Conservation (phyloP, 2,888 invertebrate genomes). For the Platycheirus rosarum region DNA sequence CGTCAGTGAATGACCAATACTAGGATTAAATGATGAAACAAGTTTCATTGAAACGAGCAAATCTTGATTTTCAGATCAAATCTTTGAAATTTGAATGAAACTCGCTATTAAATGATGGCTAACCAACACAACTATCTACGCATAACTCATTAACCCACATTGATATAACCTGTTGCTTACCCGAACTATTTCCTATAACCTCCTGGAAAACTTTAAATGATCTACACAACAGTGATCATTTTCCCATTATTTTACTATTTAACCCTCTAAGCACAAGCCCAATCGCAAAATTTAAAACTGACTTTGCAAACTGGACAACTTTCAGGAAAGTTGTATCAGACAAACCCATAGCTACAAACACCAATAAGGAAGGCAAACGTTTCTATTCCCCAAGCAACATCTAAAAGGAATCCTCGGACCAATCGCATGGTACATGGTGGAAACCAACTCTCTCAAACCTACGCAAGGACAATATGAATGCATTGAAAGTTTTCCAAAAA, state of each 20-base stretch:
- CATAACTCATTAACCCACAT: constrained; percentile 41
- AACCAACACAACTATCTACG: neutral
- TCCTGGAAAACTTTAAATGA: constrained; percentile 19
- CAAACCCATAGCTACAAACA: neutral
- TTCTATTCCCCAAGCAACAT: constrained; percentile 10
- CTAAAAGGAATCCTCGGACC: neutral
- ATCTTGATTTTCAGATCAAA: no score
- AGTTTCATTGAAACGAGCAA: no score
- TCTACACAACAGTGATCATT: no score
- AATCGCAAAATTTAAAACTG: no score
- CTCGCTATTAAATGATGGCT: constrained; percentile 18
- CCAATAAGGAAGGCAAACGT: no score
- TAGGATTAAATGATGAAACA: no score
- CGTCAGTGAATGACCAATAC: no score
- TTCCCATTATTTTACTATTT: no score
- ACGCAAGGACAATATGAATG: constrained; percentile 32
- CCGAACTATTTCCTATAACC: constrained; percentile 14
- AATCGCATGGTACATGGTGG: constrained; percentile 9
- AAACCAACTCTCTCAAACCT: neutral
- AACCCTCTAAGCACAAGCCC: no score
- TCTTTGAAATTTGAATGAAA: no score
- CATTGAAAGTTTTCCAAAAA: constrained; percentile 35
- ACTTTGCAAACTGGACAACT: neutral
- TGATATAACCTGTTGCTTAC: constrained; percentile 28
- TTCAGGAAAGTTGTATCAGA: constrained; percentile 14